phyloP scores from a whole-genome alignment of 2,888 invertebrate species.

The Griposia aprilina region DNA sequence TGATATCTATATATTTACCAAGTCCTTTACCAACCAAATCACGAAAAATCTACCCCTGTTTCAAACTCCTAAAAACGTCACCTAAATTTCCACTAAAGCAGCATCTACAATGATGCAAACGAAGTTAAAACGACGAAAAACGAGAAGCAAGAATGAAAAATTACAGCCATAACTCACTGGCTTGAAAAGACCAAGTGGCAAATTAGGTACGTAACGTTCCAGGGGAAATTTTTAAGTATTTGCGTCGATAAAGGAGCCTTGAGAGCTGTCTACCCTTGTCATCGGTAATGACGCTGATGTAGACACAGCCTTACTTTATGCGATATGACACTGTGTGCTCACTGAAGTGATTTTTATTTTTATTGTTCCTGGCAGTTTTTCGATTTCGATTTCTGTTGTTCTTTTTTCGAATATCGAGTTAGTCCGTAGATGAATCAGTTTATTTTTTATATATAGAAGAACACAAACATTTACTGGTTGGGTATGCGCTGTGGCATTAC shows the following conservation, averaged over 20 bases:
- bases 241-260: slow-evolving; percentile 70
- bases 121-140: slow-evolving; percentile 68
- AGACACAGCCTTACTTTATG: slow-evolving; percentile 59
- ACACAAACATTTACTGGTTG: neutral
- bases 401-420: slow-evolving; percentile 43
- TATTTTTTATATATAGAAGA: neutral
- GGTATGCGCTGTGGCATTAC: too few relatives aligned
- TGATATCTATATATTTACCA: neutral
- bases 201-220: slow-evolving; percentile 75
- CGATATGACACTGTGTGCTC: slow-evolving; percentile 54
- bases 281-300: slow-evolving; percentile 65
- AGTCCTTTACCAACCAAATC: slow-evolving; percentile 6
- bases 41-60: neutral
- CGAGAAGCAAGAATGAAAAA: slow-evolving; percentile 77
- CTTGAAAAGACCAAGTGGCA: slow-evolving; percentile 76
- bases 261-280: slow-evolving; percentile 67
- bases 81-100: slow-evolving; percentile 55
- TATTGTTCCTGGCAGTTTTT: slow-evolving; percentile 45
- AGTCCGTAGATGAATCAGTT: too few relatives aligned
- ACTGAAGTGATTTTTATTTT: slow-evolving; percentile 46
- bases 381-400: slow-evolving; percentile 34
- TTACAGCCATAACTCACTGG: slow-evolving; percentile 77
- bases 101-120: slow-evolving; percentile 68
- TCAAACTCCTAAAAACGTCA: slow-evolving; percentile 21
- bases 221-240: slow-evolving; percentile 77